Evolutionary conservation across 2,113 vertebrate species (phyloP), one percentile per base, ranked within the genome.

Genomic region (Platichthys flesus): DNA sequence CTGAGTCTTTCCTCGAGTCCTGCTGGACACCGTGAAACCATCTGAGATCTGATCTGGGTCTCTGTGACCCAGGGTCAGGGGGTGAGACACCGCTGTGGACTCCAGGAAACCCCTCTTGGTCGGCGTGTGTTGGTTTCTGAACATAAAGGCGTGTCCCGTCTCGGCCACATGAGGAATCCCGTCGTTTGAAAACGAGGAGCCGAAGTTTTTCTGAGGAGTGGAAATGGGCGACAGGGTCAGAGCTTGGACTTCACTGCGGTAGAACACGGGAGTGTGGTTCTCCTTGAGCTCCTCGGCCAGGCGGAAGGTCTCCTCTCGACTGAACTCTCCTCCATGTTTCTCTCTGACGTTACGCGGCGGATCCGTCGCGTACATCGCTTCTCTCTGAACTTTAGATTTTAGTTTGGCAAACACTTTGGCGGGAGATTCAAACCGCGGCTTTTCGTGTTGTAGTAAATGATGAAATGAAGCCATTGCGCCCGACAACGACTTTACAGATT

Each of bases 341-440:
- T 84, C 79, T 16, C 28, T 10, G 1, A 6, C 20, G 42, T 5
- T 23, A 16, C 20, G 35, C 62, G 0, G 10, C 14, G 26, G 31
- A 0, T 68, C 28, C 0, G 35, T 57, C 9, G 31, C 35, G 49
- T 18, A 35, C 59, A 37, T 9, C 14, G 24, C 57, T 57, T 87
- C 75, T 56, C n/a, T 82, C 37, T 85, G 74, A 6, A 94, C 85
- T 79, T 89, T 93, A 2, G 88, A 89, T 65, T 95, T 95, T 4
- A 95, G 73, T 55, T 86, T 90, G 0, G 94, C 93, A 60, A 95
- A 95, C 2, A 94, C 72, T 67, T 93, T 94, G 2, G 93, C 94
- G 1, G 94, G 94, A 18, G 94, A 92, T 35, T 94, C 87, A 23
- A 64, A 26, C 9, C 12, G 13, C 10, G 52, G 9, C 1, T 51